Evolutionary conservation across 92 coral and sea anemone genomes (phyloP).

Genomic region (Actinostola sp.): DNA sequence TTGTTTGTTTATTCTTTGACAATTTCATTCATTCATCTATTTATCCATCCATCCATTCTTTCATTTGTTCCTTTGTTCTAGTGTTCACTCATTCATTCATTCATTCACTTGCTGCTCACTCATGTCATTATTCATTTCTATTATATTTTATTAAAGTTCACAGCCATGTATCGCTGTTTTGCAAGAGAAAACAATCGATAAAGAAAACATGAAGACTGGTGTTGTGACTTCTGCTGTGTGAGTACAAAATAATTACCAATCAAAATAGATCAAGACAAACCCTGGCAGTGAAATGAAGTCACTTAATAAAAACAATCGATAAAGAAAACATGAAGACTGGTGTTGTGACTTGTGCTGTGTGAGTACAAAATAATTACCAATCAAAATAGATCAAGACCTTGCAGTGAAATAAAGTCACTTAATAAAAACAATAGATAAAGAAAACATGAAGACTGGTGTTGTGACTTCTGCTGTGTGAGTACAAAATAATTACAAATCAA

Average conservation of each 20-base stretch:
- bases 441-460: slow-evolving; percentile 66
- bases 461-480: slow-evolving; percentile 79
- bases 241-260: slow-evolving; percentile 22
- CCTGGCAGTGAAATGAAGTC: too few relatives aligned
- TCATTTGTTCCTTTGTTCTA: neutral
- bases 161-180: slow-evolving; percentile 40
- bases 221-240: slow-evolving; percentile 69
- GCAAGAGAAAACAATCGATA: slow-evolving; percentile 34
- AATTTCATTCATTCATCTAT: neutral
- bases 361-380: slow-evolving; percentile 24
- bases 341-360: slow-evolving; percentile 68
- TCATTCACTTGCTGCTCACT: neutral
- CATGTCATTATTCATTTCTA: neutral
- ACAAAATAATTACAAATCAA: neutral
- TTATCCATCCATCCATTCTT: neutral
- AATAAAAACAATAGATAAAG: slow-evolving; percentile 25
- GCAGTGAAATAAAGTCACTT: too few relatives aligned
- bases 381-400: neutral
- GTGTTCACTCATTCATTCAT: neutral
- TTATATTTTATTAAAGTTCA: slow-evolving; percentile 1
- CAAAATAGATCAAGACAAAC: neutral
- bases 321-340: slow-evolving; percentile 70
- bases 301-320: slow-evolving; percentile 10
- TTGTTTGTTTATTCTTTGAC: neutral
- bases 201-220: slow-evolving; percentile 68